Base-by-base conservation (phyloP, 2,888 invertebrate genomes). In the Bursaphelenchus okinawaensis region DNA sequence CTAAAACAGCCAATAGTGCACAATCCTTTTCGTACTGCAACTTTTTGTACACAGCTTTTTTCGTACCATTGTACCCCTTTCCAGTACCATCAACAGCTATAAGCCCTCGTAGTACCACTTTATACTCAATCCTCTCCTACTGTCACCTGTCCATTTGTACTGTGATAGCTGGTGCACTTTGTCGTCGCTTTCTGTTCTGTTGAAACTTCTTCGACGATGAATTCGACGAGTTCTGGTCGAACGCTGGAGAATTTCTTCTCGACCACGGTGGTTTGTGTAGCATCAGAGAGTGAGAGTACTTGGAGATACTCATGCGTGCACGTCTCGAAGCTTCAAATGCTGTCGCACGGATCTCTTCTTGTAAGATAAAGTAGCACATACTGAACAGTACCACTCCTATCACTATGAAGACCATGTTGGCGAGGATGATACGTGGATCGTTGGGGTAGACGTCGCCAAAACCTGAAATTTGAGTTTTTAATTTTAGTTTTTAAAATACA, bases 291-390 rank as follows among this genome's bases (percentile, higher is more conserved):
- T 77, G 75, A 26, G 75, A 74, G 59, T 77, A 77, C 51, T 77
- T 77, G 59, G 69, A 70, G 57, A 77, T 77, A 28, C 72, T 72
- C 62, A 74, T 77, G 19, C 77, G 63, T 7, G 77, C 77, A 52
- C 65, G 55, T 12, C 72, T 65, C 0, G 73, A 75, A 7, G 74
- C 69, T 50, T 68, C 73, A 31, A 74, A 74, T 4, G 70, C 76
- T 52, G 72, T 75, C 40, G 72, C 74, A 31, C 78, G 63, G 52
- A 78, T 78, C 61, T 78, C 75, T 50, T 78, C 78, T 62, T 78
- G 78, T 52, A 78, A 69, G 31, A 78, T 78, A 64, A 78, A 78
- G 61, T 78, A 78, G 67, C 78, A 78, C 78, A 78, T 78, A 50
- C 74, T 73, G 69, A 78, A 78, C 12, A 78, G 72, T 20, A 76